Conservation (phyloP, 2,797 vertebrate genomes). For the Silurus aristotelis region DNA sequence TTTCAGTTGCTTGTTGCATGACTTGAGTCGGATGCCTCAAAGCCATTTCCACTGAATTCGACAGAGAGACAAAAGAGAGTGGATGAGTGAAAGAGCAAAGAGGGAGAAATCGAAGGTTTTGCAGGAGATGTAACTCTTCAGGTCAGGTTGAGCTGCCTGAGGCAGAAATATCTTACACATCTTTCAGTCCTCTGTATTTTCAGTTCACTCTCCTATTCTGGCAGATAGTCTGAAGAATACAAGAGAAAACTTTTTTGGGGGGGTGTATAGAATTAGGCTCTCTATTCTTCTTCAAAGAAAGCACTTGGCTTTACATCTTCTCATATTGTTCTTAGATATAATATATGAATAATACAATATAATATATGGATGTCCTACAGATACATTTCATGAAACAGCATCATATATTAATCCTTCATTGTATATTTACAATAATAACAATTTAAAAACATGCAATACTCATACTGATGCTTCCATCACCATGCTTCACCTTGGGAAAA, state of each 20-base stretch:
- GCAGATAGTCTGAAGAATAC: slow-evolving; percentile 40
- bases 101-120: slow-evolving; percentile 51
- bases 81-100: slow-evolving; percentile 43
- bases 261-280: background rate
- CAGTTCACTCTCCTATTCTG: slow-evolving; percentile 31
- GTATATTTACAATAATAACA: background rate
- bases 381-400: background rate
- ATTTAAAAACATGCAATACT: background rate
- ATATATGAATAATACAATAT: background rate
- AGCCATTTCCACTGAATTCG: slow-evolving; percentile 70
- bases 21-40: slow-evolving; percentile 67
- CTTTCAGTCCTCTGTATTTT: slow-evolving; percentile 53
- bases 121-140: slow-evolving; percentile 57
- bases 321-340: background rate
- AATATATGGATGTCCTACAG: background rate
- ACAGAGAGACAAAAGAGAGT: slow-evolving; percentile 68
- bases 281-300: slow-evolving; percentile 21
- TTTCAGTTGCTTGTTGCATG: slow-evolving; percentile 73
- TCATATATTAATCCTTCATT: background rate
- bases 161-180: slow-evolving; percentile 49
- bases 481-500: background rate
- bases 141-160: slow-evolving; percentile 54
- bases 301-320: slow-evolving; percentile 24
- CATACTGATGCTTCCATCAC: background rate
- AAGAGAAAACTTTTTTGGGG: slow-evolving; percentile 42